phyloP scores from a whole-genome alignment of 2,113 vertebrate species.

The Seriola dumerili region DNA sequence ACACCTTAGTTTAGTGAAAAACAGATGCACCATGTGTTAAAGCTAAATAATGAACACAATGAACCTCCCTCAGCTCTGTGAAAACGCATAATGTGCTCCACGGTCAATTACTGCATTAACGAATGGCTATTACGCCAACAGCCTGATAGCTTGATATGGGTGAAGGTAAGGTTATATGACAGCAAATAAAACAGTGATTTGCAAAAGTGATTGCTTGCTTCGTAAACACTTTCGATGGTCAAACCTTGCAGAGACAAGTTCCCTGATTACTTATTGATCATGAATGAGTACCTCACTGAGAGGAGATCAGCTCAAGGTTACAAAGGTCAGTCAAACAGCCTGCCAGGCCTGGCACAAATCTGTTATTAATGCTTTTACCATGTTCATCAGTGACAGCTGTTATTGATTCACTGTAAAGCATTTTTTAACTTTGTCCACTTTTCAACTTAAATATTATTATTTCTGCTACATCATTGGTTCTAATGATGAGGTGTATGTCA shows the following conservation, averaged over 20 bases:
- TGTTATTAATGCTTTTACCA: conserved; percentile 32
- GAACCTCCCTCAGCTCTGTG: conserved; percentile 39
- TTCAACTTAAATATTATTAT: conserved; percentile 4
- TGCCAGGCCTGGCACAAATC: conserved; percentile 23
- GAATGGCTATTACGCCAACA: conserved; percentile 50
- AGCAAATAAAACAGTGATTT: conserved; percentile 82
- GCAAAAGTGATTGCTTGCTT: conserved; percentile 81
- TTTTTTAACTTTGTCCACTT: not conserved
- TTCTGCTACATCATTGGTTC: not conserved
- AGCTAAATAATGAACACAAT: conserved; percentile 56
- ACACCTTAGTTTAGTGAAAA: conserved; percentile 26
- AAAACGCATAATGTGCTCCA: conserved; percentile 58
- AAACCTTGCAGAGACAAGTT: conserved; percentile 68
- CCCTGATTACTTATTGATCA: conserved; percentile 86
- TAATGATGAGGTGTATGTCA: not conserved
- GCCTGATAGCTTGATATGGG: conserved; percentile 51
- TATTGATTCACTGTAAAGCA: conserved; percentile 12
- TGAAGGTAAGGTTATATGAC: conserved; percentile 73
- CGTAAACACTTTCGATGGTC: conserved; percentile 79
- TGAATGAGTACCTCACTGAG: conserved; percentile 64
- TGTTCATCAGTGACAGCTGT: conserved; percentile 9
- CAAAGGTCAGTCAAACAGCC: conserved; percentile 63
- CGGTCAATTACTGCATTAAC: conserved; percentile 68
- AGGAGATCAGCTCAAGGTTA: conserved; percentile 69
- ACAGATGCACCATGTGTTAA: conserved; percentile 44